Evolutionary conservation across 1,140 invertebrate species (phyloP), one percentile per base, ranked within the genome.

Genomic region (Coptotermes formosanus): DNA sequence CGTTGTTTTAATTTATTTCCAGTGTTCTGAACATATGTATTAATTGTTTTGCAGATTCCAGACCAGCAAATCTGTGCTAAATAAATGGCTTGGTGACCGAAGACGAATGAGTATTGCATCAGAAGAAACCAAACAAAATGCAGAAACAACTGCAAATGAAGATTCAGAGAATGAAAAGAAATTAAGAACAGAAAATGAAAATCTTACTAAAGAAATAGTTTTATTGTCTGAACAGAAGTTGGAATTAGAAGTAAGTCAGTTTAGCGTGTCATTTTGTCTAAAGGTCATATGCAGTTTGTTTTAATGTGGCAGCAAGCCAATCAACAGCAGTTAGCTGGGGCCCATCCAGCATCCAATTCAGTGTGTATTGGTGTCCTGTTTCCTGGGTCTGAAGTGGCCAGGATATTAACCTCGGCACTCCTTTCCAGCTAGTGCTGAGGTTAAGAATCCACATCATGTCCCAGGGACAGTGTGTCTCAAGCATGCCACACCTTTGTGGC

Each of bases 221-320:
- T 64, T 59, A 55, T 32, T 85, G 19, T 30, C 45, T 16, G 85
- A 85, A 48, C 75, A 85, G 85, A 45, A 43, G 30, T 32, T 43
- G 38, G 85, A 85, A 38, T 82, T 85, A 81, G 85, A 85, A 21
- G 85, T 85, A 64, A 75, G 84, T 85, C 8, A 59, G 4, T 45
- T n/a, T n/a, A n/a, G n/a, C n/a, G 11, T 45, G 11, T 25, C 45
- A 84, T 43, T 21, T 30, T 23, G 23, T 55, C 1, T 43, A 14
- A 84, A 44, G n/a, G n/a, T n/a, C n/a, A 84, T 84, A 16, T 16
- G 21, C 32, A 55, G 4, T 59, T 32, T n/a, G 0, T 55, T 85
- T 32, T n/a, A 55, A 4, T 23, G 14, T 85, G 25, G 8, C 19
- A 64, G 25, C 3, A 23, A n/a, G 30, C 0, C 3, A 14, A n/a